Conservation (phyloP, 2,797 vertebrate genomes). For the Meda fulgida region DNA sequence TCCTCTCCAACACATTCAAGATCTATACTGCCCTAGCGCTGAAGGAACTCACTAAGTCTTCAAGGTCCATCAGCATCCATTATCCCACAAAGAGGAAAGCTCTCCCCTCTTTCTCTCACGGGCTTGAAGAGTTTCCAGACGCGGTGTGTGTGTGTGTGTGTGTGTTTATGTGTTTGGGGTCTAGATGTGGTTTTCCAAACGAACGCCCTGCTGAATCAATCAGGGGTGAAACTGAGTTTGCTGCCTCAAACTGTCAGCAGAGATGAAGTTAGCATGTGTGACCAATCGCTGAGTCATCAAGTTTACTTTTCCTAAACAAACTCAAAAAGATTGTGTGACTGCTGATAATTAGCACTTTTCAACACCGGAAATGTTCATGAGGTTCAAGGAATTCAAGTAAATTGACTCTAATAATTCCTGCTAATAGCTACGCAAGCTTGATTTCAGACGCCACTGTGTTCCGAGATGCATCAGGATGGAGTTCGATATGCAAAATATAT, state of each 20-base stretch:
- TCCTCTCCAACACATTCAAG: conserved; percentile 65
- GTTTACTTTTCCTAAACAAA: conserved; percentile 11
- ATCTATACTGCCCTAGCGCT: conserved; percentile 61
- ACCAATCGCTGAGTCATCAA: conserved; percentile 2
- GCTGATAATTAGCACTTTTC: background rate
- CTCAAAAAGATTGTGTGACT: background rate
- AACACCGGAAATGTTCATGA: background rate
- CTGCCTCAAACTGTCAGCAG: conserved; percentile 7
- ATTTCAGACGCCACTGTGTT: background rate
- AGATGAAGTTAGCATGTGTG: conserved; percentile 11
- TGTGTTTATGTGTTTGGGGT: conserved; percentile 10
- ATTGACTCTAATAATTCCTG: background rate
- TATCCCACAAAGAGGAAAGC: background rate
- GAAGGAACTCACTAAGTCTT: conserved; percentile 46
- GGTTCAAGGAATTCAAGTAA: background rate
- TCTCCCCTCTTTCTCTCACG: background rate
- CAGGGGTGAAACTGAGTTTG: background rate
- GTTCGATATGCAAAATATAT: background rate
- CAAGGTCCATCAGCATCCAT: conserved; percentile 49
- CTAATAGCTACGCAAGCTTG: background rate
- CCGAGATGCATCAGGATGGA: no score
- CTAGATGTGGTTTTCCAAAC: conserved; percentile 40
- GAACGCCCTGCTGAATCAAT: conserved; percentile 6
- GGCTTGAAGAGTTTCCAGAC: conserved; percentile 54
- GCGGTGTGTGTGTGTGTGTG: background rate